Conservation (phyloP, 2,797 vertebrate species). For the Pipistrellus pipistrellus region DNA sequence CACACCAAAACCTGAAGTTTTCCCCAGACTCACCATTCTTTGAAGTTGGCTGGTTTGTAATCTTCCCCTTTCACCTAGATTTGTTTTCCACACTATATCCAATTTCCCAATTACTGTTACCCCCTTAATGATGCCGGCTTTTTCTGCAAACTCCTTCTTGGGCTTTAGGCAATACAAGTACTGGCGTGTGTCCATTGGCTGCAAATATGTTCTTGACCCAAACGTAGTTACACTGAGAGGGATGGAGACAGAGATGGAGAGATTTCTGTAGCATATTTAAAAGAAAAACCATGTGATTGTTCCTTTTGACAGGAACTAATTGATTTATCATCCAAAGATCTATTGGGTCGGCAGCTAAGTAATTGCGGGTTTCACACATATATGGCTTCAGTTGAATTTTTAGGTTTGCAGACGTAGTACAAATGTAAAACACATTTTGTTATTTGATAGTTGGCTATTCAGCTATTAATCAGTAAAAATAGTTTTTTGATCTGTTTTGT, state of each 20-base stretch:
- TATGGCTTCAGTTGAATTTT: no score
- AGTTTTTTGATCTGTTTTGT: no score
- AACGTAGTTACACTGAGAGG: slow-evolving; percentile 94
- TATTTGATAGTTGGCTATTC: no score
- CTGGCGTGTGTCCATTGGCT: slow-evolving; percentile 98
- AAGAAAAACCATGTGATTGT: slow-evolving; percentile 36
- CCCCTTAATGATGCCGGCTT: slow-evolving; percentile 98
- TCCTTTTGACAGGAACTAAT: slow-evolving; percentile 32
- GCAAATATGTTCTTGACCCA: slow-evolving; percentile 97
- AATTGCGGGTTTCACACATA: no score
- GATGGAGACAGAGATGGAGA: slow-evolving; percentile 5
- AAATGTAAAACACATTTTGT: no score
- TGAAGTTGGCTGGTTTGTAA: slow-evolving; percentile 99
- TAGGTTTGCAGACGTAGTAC: no score
- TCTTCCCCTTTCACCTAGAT: slow-evolving; percentile 96
- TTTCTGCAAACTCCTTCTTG: slow-evolving; percentile 98
- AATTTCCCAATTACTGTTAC: slow-evolving; percentile 98
- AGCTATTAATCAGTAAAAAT: no score
- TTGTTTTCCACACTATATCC: slow-evolving; percentile 99
- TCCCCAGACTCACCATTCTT: slow-evolving; percentile 93
- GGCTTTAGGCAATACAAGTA: slow-evolving; percentile 98
- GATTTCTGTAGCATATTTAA: slow-evolving; percentile 59
- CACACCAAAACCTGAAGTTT: not conserved
- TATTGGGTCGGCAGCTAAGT: no score
- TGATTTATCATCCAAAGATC: slow-evolving; percentile 24